phyloP scores from a whole-genome alignment of 64 coral and sea anemone species.

The Hydrozoanthus tunicans region DNA sequence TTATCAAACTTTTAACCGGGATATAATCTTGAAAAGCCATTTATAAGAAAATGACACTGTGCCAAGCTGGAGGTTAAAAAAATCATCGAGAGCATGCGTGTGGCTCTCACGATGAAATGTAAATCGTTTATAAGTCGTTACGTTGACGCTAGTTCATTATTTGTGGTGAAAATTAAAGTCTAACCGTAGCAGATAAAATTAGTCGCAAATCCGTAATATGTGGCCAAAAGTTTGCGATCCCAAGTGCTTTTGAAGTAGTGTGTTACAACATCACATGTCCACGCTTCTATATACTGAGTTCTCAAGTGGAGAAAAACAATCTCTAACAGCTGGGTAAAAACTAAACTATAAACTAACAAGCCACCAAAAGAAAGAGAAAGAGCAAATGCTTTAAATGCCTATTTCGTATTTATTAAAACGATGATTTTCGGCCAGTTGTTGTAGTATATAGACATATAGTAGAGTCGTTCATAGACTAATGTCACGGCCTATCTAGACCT shows the following conservation, averaged over 20 bases:
- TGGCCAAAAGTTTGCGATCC: constrained; percentile 14
- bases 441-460: not conserved
- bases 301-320: too few relatives aligned
- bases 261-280: not conserved
- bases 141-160: too few relatives aligned
- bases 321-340: too few relatives aligned
- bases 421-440: not conserved
- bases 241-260: constrained; percentile 14
- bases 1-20: constrained; percentile 38
- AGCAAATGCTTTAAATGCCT: not conserved
- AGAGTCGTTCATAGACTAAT: not conserved
- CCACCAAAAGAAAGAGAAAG: not conserved
- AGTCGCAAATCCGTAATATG: not conserved
- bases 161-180: not conserved
- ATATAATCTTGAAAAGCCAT: constrained; percentile 49
- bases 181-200: not conserved
- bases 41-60: constrained; percentile 13
- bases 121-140: too few relatives aligned
- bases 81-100: not conserved
- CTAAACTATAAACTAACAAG: not conserved
- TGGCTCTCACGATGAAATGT: not conserved
- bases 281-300: too few relatives aligned
- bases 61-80: not conserved
- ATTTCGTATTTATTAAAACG: not conserved
- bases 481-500: not conserved